Evolutionary conservation across 2,797 vertebrate genomes (phyloP).

Genomic region (Sphenodon punctatus): DNA sequence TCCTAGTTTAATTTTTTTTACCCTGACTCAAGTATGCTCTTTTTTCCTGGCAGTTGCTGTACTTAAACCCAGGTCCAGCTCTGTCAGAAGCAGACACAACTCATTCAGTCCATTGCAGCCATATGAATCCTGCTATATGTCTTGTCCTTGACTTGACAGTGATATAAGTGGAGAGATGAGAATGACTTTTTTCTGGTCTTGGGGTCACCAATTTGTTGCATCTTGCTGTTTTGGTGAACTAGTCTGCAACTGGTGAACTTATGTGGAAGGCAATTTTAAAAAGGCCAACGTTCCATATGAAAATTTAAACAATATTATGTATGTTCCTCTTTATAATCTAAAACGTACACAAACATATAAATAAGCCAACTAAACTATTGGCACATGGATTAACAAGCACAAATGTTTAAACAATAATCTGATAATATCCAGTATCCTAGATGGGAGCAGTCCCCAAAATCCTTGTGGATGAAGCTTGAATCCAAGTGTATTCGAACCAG

Average conservation of each 20-base stretch:
- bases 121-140: background rate
- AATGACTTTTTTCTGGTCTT: fast-evolving
- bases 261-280: background rate
- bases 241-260: background rate
- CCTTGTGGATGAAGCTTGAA: no score
- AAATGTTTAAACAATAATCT: no score
- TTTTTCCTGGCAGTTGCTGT: fast-evolving
- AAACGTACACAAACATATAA: no score
- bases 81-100: background rate
- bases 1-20: no score
- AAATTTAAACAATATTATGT: no score
- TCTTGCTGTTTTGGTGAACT: background rate
- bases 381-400: no score
- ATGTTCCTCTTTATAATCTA: no score
- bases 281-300: no score
- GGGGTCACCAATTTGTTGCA: background rate
- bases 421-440: no score
- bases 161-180: background rate
- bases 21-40: fast-evolving
- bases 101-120: background rate
- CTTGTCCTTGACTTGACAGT: background rate
- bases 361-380: no score
- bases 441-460: no score
- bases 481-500: no score
- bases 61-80: fast-evolving